These are phyloP conservation scores for Argyra leucocephala DNA, from an alignment of 2,888 invertebrate genomes.

Conservation along the genomic window DNA sequence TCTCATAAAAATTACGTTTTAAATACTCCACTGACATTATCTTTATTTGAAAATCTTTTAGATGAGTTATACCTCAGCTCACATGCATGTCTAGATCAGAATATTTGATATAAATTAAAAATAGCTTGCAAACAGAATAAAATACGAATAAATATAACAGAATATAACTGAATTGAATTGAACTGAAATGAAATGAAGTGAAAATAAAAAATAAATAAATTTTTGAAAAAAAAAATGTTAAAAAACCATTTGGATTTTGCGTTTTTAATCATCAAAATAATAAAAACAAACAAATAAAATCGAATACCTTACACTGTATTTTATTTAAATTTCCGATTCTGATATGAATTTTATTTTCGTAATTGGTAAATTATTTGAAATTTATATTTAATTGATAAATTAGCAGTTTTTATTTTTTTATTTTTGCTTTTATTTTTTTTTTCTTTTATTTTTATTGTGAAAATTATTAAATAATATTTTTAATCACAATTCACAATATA, in stretches of 20 bases:
- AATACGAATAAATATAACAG: not conserved
- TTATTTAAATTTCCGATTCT: not conserved
- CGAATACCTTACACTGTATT: not conserved
- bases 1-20: slow-evolving; percentile 44
- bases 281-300: not conserved
- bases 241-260: not conserved
- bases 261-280: not conserved
- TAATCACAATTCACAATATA: slow-evolving; percentile 17
- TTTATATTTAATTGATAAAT: slow-evolving; percentile 4
- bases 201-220: not conserved
- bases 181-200: not conserved
- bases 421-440: not conserved
- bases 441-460: slow-evolving; percentile 11
- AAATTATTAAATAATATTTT: slow-evolving; percentile 19
- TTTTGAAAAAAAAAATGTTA: not conserved
- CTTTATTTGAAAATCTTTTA: slow-evolving; percentile 36
- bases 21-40: slow-evolving; percentile 45
- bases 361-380: slow-evolving; percentile 1
- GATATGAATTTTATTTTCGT: not conserved
- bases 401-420: not conserved
- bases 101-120: slow-evolving; percentile 27
- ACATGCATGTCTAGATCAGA: slow-evolving; percentile 28
- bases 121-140: not conserved
- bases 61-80: slow-evolving; percentile 28
- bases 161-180: not conserved